These are phyloP conservation scores for Zapus hudsonius DNA, from an alignment of 2,113 vertebrate species.

Conservation along the genomic window DNA sequence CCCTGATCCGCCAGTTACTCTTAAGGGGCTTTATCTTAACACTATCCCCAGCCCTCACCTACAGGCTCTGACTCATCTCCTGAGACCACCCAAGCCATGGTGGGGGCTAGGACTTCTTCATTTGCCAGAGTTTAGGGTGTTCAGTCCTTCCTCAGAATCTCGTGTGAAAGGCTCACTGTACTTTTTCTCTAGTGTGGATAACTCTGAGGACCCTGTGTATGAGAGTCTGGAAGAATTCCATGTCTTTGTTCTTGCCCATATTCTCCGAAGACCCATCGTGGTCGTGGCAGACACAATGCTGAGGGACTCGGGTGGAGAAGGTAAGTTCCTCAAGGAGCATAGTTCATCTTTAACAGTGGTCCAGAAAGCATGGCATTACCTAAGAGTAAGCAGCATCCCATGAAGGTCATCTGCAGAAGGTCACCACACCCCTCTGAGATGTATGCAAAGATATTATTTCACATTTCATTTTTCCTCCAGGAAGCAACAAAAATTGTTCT, in stretches of 20 bases:
- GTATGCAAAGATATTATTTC: background rate
- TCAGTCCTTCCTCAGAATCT: background rate
- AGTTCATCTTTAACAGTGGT: rapidly evolving
- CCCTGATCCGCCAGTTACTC: no score
- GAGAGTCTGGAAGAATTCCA: slow-evolving; percentile 99
- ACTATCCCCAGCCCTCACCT: background rate
- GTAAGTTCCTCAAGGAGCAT: slow-evolving; percentile 78
- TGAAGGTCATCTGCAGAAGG: background rate
- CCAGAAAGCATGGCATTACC: background rate
- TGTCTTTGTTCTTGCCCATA: slow-evolving; percentile 97
- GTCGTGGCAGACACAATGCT: slow-evolving; percentile 98
- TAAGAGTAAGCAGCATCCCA: rapidly evolving
- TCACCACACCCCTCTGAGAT: background rate
- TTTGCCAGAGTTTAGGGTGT: background rate
- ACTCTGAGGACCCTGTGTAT: slow-evolving; percentile 97
- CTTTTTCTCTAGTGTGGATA: slow-evolving; percentile 91
- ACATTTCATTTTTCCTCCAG: background rate
- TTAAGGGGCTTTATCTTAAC: background rate
- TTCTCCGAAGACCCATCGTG: slow-evolving; percentile 95
- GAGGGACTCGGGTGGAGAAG: slow-evolving; percentile 97
- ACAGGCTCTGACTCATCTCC: background rate
- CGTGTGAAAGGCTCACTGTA: background rate
- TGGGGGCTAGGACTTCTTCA: no score
- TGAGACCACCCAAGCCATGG: background rate
- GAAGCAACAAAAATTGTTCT: background rate